Conservation (phyloP, 1,140 invertebrate genomes). For the Hirudo medicinalis region DNA sequence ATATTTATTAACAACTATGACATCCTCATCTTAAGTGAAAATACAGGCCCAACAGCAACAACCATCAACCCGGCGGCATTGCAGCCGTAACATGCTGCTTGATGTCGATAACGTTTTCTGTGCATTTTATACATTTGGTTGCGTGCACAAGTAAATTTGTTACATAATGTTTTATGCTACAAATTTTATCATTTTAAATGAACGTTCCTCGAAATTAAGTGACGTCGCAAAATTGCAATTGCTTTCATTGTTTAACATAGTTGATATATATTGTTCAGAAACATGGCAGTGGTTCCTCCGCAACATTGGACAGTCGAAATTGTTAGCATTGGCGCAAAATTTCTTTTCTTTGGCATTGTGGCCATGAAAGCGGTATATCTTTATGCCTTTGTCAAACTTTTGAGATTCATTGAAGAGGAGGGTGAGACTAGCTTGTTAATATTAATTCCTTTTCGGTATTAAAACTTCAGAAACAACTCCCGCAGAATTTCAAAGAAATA, state of each 20-base stretch:
- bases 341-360: not conserved
- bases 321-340: not conserved
- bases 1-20: not conserved
- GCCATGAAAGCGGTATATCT: not conserved
- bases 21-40: no score
- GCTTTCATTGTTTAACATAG: no score
- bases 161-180: no score
- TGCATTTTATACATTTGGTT: no score
- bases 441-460: not conserved
- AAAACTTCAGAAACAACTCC: not conserved
- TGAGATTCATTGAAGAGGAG: slow-evolving; percentile 7
- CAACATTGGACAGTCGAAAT: not conserved
- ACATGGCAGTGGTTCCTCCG: not conserved
- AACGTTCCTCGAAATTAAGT: no score
- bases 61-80: no score
- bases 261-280: not conserved
- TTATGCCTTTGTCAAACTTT: not conserved
- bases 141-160: no score
- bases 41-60: no score
- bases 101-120: no score
- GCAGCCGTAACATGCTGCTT: no score
- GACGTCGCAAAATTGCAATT: no score
- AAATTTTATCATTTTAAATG: no score
- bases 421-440: not conserved
- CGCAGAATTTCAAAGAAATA: slow-evolving; percentile 5